A percentile compares a stretch with the other conserved stretches of the same genome.
phyloP scores from a whole-genome alignment of 2,888 invertebrate species.

The Kuschelorhynchus macadamiae region DNA sequence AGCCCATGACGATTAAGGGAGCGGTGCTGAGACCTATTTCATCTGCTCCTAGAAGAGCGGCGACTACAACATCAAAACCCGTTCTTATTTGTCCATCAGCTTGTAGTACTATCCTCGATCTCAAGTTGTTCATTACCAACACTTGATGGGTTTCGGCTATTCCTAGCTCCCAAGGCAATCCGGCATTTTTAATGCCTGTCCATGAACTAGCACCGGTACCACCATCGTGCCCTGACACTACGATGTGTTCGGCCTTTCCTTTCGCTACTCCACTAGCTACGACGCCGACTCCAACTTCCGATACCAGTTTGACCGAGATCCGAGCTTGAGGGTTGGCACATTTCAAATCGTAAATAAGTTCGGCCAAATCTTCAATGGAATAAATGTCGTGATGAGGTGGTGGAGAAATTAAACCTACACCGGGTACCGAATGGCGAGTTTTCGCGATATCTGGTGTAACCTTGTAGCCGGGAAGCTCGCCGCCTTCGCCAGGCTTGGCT shows the following conservation, averaged over 20 bases:
- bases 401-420: slow-evolving; percentile 97
- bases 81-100: slow-evolving; percentile 97
- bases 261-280: slow-evolving; percentile 93
- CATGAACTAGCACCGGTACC: slow-evolving; percentile 99
- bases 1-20: slow-evolving; percentile 96
- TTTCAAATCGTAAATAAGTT: slow-evolving; percentile 98
- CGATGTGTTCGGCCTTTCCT: slow-evolving; percentile 91
- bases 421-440: slow-evolving; percentile 95
- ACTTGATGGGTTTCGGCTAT: slow-evolving; percentile 99
- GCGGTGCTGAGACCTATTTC: slow-evolving; percentile 99
- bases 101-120: slow-evolving; percentile 94
- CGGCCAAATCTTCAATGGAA: slow-evolving; percentile 98
- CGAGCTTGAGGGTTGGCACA: slow-evolving; percentile 96
- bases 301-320: slow-evolving; percentile 97
- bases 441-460: slow-evolving; percentile 95
- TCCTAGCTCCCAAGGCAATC: slow-evolving; percentile 98
- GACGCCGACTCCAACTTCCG: slow-evolving; percentile 95
- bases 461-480: slow-evolving; percentile 93
- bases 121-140: slow-evolving; percentile 91
- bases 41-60: slow-evolving; percentile 96
- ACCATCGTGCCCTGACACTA: slow-evolving; percentile 99
- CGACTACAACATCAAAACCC: slow-evolving; percentile 95
- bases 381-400: slow-evolving; percentile 99
- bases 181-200: slow-evolving; percentile 99
- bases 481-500: slow-evolving; percentile 99